Percentiles rank a stretch among this genome's conserved stretches.
Evolutionary conservation across 2,797 vertebrate genomes (phyloP).

Genomic region (Ambastaia sidthimunki): DNA sequence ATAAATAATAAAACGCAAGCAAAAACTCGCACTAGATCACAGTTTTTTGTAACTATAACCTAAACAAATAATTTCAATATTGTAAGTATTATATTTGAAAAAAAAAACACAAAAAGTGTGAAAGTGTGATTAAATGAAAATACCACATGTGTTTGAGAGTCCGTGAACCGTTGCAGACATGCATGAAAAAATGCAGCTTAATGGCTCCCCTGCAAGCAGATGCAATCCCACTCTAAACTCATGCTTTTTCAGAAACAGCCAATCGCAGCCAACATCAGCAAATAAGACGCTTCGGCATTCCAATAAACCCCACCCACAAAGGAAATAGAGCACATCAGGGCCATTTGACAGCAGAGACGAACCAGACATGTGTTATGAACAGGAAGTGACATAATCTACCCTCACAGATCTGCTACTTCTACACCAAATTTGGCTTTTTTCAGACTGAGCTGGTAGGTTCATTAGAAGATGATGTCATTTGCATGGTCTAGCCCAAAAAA

Average conservation of each 20-base stretch:
- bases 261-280: slow-evolving; percentile 37
- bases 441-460: neutral
- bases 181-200: slow-evolving; percentile 42
- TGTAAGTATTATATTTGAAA: too few species aligned
- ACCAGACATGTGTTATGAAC: slow-evolving; percentile 23
- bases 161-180: neutral
- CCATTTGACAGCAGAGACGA: slow-evolving; percentile 14
- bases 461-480: neutral
- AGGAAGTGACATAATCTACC: slow-evolving; percentile 28
- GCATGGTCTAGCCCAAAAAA: slow-evolving; percentile 4
- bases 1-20: too few species aligned
- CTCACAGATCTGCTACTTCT: neutral
- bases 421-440: slow-evolving; percentile 1
- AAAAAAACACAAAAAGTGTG: too few species aligned
- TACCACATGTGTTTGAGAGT: neutral
- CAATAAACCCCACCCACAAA: slow-evolving; percentile 32
- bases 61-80: too few species aligned
- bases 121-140: neutral
- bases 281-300: slow-evolving; percentile 26
- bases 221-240: neutral
- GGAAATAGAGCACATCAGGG: slow-evolving; percentile 29
- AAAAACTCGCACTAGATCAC: too few species aligned
- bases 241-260: neutral
- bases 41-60: too few species aligned
- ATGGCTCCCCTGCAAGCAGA: slow-evolving; percentile 8